Evolutionary conservation across 2,797 vertebrate genomes (phyloP).

Genomic region (Gephyroberyx darwinii): DNA sequence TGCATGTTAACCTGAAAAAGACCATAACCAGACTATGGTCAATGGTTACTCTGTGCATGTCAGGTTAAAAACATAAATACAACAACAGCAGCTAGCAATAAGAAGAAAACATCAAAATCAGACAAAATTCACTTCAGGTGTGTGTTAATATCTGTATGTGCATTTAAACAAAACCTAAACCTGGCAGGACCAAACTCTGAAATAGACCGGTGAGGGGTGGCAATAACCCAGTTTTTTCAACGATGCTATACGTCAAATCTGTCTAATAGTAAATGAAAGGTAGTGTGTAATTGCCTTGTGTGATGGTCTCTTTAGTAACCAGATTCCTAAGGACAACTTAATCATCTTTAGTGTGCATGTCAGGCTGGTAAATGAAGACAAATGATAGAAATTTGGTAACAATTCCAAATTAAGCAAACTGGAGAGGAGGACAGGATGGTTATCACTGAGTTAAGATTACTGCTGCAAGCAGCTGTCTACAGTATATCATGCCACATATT

Average conservation of each 20-base stretch:
- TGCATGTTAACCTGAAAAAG: no score
- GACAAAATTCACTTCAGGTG: no score
- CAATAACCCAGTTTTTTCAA: constrained; percentile 29
- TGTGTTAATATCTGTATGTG: neutral
- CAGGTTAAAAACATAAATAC: no score
- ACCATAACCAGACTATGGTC: no score
- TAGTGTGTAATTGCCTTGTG: constrained; percentile 44
- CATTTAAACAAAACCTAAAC: neutral
- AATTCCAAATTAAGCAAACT: neutral
- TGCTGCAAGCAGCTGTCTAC: neutral
- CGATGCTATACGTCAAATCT: constrained; percentile 49
- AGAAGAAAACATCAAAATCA: no score
- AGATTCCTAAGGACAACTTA: constrained; percentile 53
- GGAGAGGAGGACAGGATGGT: constrained; percentile 9
- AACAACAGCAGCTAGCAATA: no score
- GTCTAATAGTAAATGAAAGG: constrained; percentile 40
- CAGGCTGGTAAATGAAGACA: constrained; percentile 49
- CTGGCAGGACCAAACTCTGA: constrained; percentile 27
- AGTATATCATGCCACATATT: no score
- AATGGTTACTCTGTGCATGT: no score
- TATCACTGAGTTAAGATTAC: constrained; percentile 9
- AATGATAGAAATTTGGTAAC: constrained; percentile 31
- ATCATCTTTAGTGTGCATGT: constrained; percentile 53
- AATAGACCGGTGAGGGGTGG: constrained; percentile 47
- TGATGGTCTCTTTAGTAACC: constrained; percentile 37